Evolutionary conservation across 2,888 invertebrate genomes (phyloP), one percentile per base, ranked within the genome.

Genomic region (Pristionchus mayeri): DNA sequence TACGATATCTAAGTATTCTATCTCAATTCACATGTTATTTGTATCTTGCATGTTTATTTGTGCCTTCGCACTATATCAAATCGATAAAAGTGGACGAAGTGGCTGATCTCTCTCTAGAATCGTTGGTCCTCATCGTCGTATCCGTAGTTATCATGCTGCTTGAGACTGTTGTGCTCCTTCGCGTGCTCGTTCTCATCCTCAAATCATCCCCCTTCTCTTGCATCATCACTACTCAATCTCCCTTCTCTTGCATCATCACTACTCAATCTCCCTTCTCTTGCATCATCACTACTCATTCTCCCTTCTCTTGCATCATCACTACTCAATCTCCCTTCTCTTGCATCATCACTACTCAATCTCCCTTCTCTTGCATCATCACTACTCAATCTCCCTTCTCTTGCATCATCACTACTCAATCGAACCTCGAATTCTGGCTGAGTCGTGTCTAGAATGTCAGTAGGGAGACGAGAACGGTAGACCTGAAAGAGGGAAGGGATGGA

Each of bases 381-480:
- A 6, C n/a, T n/a, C 16, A 54, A n/a, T n/a, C n/a, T n/a, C n/a
- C n/a, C n/a, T n/a, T n/a, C n/a, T n/a, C n/a, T 54, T 54, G 7
- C 54, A 18, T 54, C 54, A 54, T 54, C 54, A 54, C 54, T 13
- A 54, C 4, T 21, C 3, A 34, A 16, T 34, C 34, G 13, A 27
- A 48, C 76, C 50, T 78, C 76, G 30, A 78, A 78, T 50, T 78
- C 76, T 16, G 76, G 48, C 50, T 78, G 37, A 2, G 80, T 80
- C 44, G 88, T 63, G 21, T 88, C 87, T 34, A 89, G 78, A 13
- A 88, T 82, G 52, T 89, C 89, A 60, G 86, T 80, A 1, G 89
- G 88, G 1, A 88, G 85, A 30, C 88, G 88, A 34, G 85, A 86
- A n/a, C 89, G 88, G 79, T 89, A 89, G 21, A 88, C 85, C 89